These are phyloP conservation scores for Yoshiicerus persimilis DNA, from an alignment of 1,140 invertebrate species.

Conservation along the genomic window DNA sequence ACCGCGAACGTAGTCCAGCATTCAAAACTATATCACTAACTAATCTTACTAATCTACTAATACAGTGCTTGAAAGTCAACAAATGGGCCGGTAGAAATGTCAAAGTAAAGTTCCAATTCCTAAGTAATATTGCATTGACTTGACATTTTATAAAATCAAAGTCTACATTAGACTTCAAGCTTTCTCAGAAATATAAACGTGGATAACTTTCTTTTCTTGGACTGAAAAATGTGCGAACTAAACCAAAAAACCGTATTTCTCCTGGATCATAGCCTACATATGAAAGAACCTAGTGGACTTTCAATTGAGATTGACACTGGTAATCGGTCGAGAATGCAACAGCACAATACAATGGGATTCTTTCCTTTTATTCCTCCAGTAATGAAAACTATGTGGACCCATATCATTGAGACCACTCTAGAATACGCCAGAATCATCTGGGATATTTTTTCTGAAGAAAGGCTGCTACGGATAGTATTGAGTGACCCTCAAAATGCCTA, in stretches of 20 bases:
- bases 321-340: conserved; percentile 50
- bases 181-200: no score
- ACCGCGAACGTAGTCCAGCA: no score
- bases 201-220: no score
- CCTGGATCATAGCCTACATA: conserved; percentile 86
- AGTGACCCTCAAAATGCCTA: conserved; percentile 73
- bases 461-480: conserved; percentile 81
- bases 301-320: conserved; percentile 83
- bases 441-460: conserved; percentile 88
- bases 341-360: conserved; percentile 21
- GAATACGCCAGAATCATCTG: conserved; percentile 95
- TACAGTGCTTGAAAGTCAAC: no score
- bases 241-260: conserved; percentile 96
- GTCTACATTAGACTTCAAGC: no score
- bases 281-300: conserved; percentile 81
- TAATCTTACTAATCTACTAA: no score
- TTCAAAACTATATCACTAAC: no score
- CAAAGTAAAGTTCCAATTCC: no score
- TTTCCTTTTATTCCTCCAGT: conserved; percentile 72
- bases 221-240: conserved; percentile 49
- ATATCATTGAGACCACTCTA: conserved; percentile 86
- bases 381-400: conserved; percentile 91
- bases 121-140: no score
- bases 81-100: no score
- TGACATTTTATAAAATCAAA: no score